Evolutionary conservation across 2,797 vertebrate species (phyloP).

Genomic region (Rhabdomys pumilio): DNA sequence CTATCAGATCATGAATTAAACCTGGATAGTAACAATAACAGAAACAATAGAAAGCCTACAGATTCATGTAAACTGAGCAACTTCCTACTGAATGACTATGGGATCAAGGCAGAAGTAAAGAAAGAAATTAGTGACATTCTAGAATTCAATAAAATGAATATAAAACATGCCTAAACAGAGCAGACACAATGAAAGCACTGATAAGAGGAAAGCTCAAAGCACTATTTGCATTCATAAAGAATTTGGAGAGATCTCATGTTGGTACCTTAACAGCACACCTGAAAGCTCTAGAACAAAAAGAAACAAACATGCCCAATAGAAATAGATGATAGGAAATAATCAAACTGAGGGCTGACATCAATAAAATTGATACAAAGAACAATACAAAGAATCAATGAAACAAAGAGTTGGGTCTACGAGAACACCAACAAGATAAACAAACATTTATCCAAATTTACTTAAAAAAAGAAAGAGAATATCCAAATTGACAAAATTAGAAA

Average conservation of each 20-base stretch:
- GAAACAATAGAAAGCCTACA: not conserved
- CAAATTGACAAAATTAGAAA: not conserved
- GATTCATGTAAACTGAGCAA: not conserved
- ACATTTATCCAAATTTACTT: not conserved
- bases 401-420: not conserved
- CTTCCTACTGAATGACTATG: not conserved
- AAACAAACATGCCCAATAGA: not conserved
- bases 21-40: not conserved
- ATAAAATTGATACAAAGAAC: not conserved
- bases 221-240: not conserved
- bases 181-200: not conserved
- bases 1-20: not conserved
- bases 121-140: not conserved
- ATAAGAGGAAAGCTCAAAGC: not conserved
- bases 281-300: not conserved
- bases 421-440: not conserved
- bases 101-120: not conserved
- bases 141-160: not conserved
- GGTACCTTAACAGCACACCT: not conserved
- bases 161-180: not conserved
- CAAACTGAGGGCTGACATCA: not conserved
- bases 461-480: not conserved
- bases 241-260: not conserved
- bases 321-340: not conserved
- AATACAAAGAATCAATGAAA: not conserved